Percentiles rank a stretch among this genome's conserved stretches.
phyloP scores from a whole-genome alignment of 1,140 invertebrate genomes.

The Tetraneura akinire region DNA sequence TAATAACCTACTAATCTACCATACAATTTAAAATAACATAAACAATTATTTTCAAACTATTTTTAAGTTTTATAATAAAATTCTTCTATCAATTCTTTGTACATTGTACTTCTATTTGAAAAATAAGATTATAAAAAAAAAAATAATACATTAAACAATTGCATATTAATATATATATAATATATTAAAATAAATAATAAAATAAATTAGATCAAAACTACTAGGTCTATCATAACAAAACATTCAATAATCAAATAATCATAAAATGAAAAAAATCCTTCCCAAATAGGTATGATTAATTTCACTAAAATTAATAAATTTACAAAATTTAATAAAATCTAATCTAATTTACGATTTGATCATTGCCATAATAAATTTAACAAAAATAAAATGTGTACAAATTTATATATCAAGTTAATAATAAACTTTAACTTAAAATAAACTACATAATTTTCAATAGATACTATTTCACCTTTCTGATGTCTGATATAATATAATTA shows the following conservation, averaged over 20 bases:
- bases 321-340: constrained; percentile 20
- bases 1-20: too few species aligned
- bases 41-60: too few species aligned
- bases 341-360: constrained; percentile 42
- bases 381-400: constrained; percentile 36
- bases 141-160: too few species aligned
- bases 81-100: too few species aligned
- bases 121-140: too few species aligned
- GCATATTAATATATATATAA: neutral
- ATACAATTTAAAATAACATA: too few species aligned
- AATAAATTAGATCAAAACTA: neutral
- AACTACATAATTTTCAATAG: neutral
- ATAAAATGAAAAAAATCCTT: constrained; percentile 6
- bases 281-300: constrained; percentile 4
- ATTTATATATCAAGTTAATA: neutral
- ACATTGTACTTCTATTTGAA: too few species aligned
- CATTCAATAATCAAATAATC: constrained; percentile 8
- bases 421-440: constrained; percentile 10
- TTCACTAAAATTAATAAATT: constrained; percentile 38
- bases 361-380: constrained; percentile 29
- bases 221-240: constrained; percentile 24
- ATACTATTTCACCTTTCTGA: neutral
- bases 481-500: too few species aligned
- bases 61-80: too few species aligned
- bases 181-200: neutral